These are phyloP conservation scores for Poecilia picta DNA, from an alignment of 2,797 vertebrate genomes.

Conservation along the genomic window DNA sequence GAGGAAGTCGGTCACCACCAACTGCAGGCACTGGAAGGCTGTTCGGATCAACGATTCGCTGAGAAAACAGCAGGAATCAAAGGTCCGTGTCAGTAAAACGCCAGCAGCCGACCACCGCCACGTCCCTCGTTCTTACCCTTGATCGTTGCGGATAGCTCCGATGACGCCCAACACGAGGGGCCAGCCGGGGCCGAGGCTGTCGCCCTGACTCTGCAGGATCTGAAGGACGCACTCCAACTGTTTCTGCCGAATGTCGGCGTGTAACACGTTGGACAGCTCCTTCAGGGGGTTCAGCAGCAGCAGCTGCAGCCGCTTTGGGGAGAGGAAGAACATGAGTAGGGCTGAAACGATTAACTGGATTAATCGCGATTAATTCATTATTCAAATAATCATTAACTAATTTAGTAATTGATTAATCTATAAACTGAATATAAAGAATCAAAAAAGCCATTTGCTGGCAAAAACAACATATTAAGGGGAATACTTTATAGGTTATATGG, in stretches of 20 bases:
- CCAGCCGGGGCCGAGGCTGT: slow-evolving; percentile 96
- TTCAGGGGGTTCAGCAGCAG: slow-evolving; percentile 94
- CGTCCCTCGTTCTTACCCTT: slow-evolving; percentile 85
- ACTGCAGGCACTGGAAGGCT: slow-evolving; percentile 99
- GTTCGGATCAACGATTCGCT: slow-evolving; percentile 98
- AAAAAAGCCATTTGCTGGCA: background rate
- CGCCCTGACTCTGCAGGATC: slow-evolving; percentile 97
- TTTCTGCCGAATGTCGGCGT: slow-evolving; percentile 96
- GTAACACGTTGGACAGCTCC: slow-evolving; percentile 93
- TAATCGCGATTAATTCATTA: no score
- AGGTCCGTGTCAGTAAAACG: background rate
- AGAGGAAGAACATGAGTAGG: background rate
- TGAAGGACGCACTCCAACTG: slow-evolving; percentile 97
- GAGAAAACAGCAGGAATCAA: slow-evolving; percentile 12
- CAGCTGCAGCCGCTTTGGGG: slow-evolving; percentile 91
- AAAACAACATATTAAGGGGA: no score
- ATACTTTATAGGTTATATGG: no score
- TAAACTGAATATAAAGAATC: background rate
- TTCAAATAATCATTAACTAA: no score
- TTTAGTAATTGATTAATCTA: no score
- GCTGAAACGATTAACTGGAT: no score
- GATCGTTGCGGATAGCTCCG: slow-evolving; percentile 97
- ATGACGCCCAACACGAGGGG: slow-evolving; percentile 96
- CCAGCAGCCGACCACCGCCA: no score
- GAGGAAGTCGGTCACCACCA: slow-evolving; percentile 99